These are phyloP conservation scores for Harpagifer antarcticus DNA, from an alignment of 2,797 vertebrate genomes.

Conservation along the genomic window DNA sequence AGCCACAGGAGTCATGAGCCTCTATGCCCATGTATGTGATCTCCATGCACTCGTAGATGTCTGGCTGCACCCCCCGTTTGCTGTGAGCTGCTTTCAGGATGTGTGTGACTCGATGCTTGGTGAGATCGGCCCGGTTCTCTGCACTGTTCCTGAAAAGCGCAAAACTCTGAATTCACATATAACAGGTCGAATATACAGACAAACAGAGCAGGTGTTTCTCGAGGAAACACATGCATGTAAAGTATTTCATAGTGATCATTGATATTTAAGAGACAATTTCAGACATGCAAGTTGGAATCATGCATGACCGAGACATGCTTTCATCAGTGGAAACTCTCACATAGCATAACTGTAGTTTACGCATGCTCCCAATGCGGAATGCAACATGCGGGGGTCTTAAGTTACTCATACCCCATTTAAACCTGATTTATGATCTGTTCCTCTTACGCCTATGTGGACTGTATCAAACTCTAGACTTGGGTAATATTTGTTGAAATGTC, in stretches of 20 bases:
- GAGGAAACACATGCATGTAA: background rate
- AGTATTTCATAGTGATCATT: constrained; percentile 11
- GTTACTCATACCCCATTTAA: constrained; percentile 44
- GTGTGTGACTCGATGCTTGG: constrained; percentile 88
- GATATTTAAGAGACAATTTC: constrained; percentile 13
- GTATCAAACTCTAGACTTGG: background rate
- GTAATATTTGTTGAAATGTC: constrained; percentile 1
- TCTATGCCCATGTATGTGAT: constrained; percentile 92
- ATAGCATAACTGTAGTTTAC: constrained; percentile 45
- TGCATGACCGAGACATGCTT: constrained; percentile 22
- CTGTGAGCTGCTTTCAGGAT: constrained; percentile 92
- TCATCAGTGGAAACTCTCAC: constrained; percentile 36
- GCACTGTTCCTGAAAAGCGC: constrained; percentile 87
- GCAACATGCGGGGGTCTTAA: constrained; percentile 27
- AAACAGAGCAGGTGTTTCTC: background rate
- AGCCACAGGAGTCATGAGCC: constrained; percentile 88
- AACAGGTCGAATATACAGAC: background rate
- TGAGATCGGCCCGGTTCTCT: constrained; percentile 87
- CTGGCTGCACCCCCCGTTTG: constrained; percentile 83
- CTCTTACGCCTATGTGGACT: constrained; percentile 17
- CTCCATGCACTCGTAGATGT: constrained; percentile 85
- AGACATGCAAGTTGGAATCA: constrained; percentile 14
- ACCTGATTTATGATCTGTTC: constrained; percentile 52
- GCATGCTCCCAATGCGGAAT: constrained; percentile 41
- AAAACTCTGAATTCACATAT: background rate